phyloP scores from a whole-genome alignment of 1,140 invertebrate species.

The Akabosia matsudoensis region DNA sequence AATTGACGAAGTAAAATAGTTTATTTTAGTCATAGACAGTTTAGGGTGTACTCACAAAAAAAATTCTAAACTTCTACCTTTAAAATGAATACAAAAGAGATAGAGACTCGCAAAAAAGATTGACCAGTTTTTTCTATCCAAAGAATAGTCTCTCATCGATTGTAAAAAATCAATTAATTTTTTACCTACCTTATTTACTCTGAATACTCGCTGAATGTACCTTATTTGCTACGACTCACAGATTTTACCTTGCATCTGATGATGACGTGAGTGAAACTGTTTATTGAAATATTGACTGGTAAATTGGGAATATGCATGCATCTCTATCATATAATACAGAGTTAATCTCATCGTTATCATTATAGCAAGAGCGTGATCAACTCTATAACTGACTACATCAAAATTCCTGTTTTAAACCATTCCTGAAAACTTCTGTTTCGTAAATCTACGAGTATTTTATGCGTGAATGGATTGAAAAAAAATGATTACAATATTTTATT shows the following conservation, averaged over 20 bases:
- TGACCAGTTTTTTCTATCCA: conserved; percentile 3
- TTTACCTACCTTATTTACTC: background rate
- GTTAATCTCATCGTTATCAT: no score
- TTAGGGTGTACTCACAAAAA: background rate
- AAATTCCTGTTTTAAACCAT: background rate
- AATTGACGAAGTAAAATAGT: background rate
- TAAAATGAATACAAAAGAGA: background rate
- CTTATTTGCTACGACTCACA: background rate
- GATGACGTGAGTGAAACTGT: background rate
- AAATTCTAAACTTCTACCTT: background rate
- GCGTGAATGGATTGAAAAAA: background rate
- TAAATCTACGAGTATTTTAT: background rate
- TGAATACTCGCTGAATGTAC: background rate
- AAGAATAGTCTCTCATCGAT: background rate
- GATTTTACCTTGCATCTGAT: background rate
- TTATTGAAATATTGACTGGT: no score
- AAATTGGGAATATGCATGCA: no score
- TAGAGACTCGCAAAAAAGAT: background rate
- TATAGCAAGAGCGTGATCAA: no score
- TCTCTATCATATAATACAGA: no score
- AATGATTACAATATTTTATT: no score
- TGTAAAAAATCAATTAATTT: conserved; percentile 25
- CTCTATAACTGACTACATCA: no score
- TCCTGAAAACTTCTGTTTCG: background rate
- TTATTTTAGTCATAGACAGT: background rate